Evolutionary conservation across 92 coral and sea anemone species (phyloP).

Genomic region (Phenganax marumi): DNA sequence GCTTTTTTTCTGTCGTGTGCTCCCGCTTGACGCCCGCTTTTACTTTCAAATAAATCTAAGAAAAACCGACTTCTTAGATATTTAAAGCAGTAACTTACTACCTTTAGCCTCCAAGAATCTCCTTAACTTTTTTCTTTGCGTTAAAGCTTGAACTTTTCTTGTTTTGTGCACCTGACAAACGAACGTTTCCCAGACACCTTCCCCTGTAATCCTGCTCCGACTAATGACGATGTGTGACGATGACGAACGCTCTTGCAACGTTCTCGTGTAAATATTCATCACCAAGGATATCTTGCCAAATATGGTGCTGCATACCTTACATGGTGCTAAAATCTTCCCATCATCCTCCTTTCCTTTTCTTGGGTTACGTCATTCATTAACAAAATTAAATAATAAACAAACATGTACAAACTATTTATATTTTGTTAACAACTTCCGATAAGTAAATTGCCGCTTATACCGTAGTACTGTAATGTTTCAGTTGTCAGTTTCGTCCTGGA

Average conservation of each 20-base stretch:
- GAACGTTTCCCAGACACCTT: neutral
- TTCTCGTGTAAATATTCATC: slow-evolving; percentile 42
- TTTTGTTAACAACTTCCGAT: neutral
- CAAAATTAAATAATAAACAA: neutral
- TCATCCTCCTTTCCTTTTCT: slow-evolving; percentile 2
- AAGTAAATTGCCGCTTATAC: neutral
- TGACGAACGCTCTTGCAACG: slow-evolving; percentile 36
- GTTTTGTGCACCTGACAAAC: neutral
- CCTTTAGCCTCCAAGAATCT: neutral
- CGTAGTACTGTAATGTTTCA: neutral
- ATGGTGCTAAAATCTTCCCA: slow-evolving; percentile 24
- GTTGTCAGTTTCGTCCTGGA: neutral
- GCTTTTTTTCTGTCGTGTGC: neutral
- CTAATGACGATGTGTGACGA: too few relatives aligned
- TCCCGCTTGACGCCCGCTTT: slow-evolving; percentile 10
- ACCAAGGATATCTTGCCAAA: slow-evolving; percentile 29
- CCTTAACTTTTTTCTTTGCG: neutral
- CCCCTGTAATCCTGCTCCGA: slow-evolving; percentile 3
- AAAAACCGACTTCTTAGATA: slow-evolving; percentile 27
- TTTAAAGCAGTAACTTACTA: slow-evolving; percentile 20
- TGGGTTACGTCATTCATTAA: slow-evolving; percentile 11
- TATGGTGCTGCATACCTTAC: slow-evolving; percentile 18
- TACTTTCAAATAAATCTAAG: slow-evolving; percentile 24
- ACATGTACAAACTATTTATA: neutral
- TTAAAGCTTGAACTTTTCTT: neutral